Percentiles rank a stretch among this genome's conserved stretches.
Conservation (phyloP, 2,797 vertebrate species). For the Chelonia mydas region DNA sequence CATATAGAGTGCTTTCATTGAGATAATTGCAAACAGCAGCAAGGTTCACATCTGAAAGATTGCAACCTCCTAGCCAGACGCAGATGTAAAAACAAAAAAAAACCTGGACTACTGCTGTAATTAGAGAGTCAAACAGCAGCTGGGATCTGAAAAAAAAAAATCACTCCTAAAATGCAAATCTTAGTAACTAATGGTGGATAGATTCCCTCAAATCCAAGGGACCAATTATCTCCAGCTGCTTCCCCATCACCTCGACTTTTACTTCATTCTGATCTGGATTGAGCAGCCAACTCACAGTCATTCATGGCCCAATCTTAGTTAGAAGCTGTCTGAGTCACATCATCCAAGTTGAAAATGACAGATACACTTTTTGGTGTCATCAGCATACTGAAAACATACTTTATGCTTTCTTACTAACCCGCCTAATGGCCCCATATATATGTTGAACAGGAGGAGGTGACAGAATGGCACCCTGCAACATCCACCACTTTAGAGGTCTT, state of each 20-base stretch:
- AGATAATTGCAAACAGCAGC: not conserved
- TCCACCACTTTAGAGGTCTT: not conserved
- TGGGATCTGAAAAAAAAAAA: not conserved
- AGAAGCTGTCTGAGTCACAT: not conserved
- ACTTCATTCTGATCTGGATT: not conserved
- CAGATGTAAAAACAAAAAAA: not conserved
- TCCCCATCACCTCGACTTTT: not conserved
- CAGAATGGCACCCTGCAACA: not conserved
- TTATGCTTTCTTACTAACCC: not conserved
- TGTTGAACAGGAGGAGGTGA: not conserved
- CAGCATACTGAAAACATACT: not conserved
- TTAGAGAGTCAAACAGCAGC: not conserved
- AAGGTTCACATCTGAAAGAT: not conserved
- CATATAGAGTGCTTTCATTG: not conserved
- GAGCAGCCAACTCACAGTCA: not conserved
- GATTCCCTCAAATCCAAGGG: not conserved
- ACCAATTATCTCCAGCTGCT: not conserved
- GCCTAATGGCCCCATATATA: not conserved
- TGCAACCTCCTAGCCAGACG: not conserved
- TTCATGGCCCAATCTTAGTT: not conserved
- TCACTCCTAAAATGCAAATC: not conserved
- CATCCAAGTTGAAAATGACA: not conserved
- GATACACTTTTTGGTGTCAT: not conserved
- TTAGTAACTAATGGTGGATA: not conserved
- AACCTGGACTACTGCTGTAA: not conserved